Base-by-base conservation (phyloP, 2,113 vertebrate genomes). In the Crotophaga sulcirostris region DNA sequence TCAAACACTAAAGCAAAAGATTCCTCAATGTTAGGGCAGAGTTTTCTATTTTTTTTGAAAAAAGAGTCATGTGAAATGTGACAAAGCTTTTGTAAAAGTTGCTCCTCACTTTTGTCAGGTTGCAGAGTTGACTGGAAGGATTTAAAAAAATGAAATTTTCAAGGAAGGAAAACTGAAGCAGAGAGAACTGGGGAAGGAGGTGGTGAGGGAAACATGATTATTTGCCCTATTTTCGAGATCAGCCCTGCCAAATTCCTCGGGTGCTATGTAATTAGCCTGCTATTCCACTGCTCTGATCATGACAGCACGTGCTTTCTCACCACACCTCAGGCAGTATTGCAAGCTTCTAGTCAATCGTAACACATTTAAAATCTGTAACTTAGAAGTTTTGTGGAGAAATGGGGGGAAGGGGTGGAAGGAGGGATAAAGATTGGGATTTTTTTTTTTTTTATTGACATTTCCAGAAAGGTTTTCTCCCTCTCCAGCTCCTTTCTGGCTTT, bases 221-320 rank as follows among this genome's bases (percentile, higher is more conserved):
- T 95, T 95, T 92, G 88, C 96, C 83, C 90, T 92, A 64, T 94
- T 94, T 95, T 49, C 89, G 92, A 52, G n/a, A 26, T 28, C 62
- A 58, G 47, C 0, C 1, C 77, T 94, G 94, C 95, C 95, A 97
- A 94, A 96, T 97, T 96, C 94, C 93, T 95, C 11, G 73, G 76
- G 52, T 81, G 83, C 89, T 95, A 72, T 38, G 64, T 96, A 90
- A 96, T 95, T 78, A 94, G 89, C 77, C 56, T 67, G 84, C 80
- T 75, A 54, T 64, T 25, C 2, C 47, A 45, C 44, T 15, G 66
- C 84, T 92, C 78, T 56, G 42, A 72, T 95, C 92, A 90, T 84
- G 94, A 92, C 88, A 86, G 90, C 96, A 95, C 72, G 90, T 86
- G 93, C 82, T 66, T 76, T 87, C 90, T 79, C 93, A 85, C 89